Evolutionary conservation across 2,888 invertebrate genomes (phyloP).

Genomic region (Boloria selene): DNA sequence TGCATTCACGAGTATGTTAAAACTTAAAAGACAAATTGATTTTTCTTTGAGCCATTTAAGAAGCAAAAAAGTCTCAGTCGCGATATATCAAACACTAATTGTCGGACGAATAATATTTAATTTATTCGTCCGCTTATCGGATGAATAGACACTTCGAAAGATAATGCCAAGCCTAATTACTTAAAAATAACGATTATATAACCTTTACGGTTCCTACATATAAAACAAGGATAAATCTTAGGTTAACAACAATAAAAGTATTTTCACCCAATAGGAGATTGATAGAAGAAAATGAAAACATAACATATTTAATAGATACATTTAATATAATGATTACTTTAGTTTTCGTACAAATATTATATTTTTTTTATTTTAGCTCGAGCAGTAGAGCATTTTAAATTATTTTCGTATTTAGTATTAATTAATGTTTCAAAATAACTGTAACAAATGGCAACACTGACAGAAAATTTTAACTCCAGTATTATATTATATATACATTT

Average conservation of each 20-base stretch:
- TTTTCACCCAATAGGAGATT: not conserved
- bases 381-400: not conserved
- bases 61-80: too few relatives aligned
- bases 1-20: too few relatives aligned
- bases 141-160: too few relatives aligned
- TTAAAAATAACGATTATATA: constrained; percentile 5
- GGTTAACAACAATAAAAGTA: not conserved
- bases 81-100: too few relatives aligned
- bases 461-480: not conserved
- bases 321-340: too few relatives aligned
- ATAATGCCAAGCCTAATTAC: not conserved
- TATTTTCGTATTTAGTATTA: not conserved
- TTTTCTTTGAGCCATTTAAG: too few relatives aligned
- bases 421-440: not conserved
- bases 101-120: too few relatives aligned
- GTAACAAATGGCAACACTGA: constrained; percentile 6
- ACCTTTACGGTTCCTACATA: constrained; percentile 7
- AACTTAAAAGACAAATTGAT: too few relatives aligned
- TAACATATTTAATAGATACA: too few relatives aligned
- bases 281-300: not conserved
- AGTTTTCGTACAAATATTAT: too few relatives aligned
- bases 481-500: constrained; percentile 9
- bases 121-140: too few relatives aligned
- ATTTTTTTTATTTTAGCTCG: not conserved
- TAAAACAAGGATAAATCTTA: constrained; percentile 7